phyloP scores from a whole-genome alignment of 2,797 vertebrate genomes.

The Peromyscus aztecus region DNA sequence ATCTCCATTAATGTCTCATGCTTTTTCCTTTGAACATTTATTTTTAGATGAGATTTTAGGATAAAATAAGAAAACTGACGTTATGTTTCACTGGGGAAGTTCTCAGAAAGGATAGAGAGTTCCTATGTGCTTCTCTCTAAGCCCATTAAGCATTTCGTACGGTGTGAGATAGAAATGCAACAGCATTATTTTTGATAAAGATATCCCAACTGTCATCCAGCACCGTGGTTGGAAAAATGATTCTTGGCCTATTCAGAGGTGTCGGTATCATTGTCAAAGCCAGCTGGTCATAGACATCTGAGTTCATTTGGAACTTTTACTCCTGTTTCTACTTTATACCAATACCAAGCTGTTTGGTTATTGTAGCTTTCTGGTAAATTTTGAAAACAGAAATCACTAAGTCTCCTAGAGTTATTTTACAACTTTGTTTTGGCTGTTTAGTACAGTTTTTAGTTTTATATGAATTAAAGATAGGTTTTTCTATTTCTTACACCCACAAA shows the following conservation, averaged over 20 bases:
- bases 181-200: not conserved
- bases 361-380: not conserved
- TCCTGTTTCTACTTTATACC: not conserved
- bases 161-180: not conserved
- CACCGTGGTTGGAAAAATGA: not conserved
- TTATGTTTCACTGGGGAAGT: conserved; percentile 7
- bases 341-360: not conserved
- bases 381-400: conserved; percentile 21
- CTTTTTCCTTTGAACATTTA: not conserved
- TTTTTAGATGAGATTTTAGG: conserved; percentile 13
- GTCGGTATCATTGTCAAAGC: not conserved
- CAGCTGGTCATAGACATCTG: not conserved
- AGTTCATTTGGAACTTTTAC: not conserved
- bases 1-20: not conserved
- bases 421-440: not conserved
- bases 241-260: not conserved
- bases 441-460: not conserved
- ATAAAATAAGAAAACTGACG: conserved; percentile 31
- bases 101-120: conserved; percentile 10
- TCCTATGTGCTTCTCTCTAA: not conserved
- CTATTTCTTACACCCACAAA: not conserved
- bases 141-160: not conserved
- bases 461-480: conserved; percentile 1
- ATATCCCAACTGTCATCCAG: not conserved
- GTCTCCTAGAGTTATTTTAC: not conserved